Base-by-base conservation (phyloP, 2,113 vertebrate genomes). In the Thalassarche chlororhynchos region DNA sequence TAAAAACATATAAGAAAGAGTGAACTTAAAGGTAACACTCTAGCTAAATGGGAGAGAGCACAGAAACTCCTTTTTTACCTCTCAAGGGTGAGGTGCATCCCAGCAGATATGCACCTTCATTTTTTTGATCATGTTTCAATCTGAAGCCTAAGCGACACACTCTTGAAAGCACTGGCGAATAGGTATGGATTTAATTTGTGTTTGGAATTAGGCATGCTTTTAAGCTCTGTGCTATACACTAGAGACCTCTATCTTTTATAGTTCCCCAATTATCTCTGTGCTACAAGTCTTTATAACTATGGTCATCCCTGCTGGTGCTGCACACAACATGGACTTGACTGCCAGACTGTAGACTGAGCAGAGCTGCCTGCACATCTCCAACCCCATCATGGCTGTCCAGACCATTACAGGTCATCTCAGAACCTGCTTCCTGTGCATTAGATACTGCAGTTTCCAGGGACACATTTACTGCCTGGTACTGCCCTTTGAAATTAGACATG, bases 341-440 rank as follows among this genome's bases (percentile, higher is more conserved):
- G 26, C 18, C 31, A 38, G 23, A 29, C 10, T 32, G 24, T 5
- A 29, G 12, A 12, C 21, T 25, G 28, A 60, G 31, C 17, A 84
- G 52, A 76, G 11, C 12, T 61, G 14, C 8, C 32, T 71, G 47
- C 13, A 17, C 12, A 42, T 42, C 47, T 68, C 32, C 44, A 90
- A 12, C 8, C 9, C 9, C 0, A 3, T 38, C 14, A 6, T 4
- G 8, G 20, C 13, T 65, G 8, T 24, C 23, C 47, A 78, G 36
- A 54, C 5, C 10, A 44, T 54, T 49, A 40, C 10, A 60, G 18
- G 8, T 65, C 9, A 23, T 34, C 17, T 69, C 47, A 58, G 77
- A 77, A 57, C 12, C 17, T 46, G 25, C 28, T 70, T 75, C 9
- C 31, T 47, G 6, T 64, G 29, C 40, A n/a, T 32, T 52, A 26